Evolutionary conservation across 2,113 vertebrate species (phyloP).

Genomic region (Mixornis gularis): DNA sequence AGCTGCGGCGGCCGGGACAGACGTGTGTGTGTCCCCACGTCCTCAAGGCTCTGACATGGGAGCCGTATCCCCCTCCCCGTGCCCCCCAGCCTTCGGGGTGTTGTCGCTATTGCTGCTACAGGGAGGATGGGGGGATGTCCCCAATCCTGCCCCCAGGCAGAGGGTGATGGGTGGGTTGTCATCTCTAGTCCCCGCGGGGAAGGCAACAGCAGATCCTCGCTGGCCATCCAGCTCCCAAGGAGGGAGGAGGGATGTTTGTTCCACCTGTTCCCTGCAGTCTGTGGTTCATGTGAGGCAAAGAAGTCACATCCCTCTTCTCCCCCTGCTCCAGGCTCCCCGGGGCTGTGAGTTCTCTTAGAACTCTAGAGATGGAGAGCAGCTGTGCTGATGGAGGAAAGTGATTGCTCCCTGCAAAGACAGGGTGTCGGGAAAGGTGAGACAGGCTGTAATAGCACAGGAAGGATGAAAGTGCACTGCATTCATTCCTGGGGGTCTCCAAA

Average conservation of each 20-base stretch:
- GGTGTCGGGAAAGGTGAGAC: accelerated
- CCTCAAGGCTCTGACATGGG: neutral
- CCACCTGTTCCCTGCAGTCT: neutral
- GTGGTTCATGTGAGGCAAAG: no score
- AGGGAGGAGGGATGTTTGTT: accelerated
- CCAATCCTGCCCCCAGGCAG: neutral
- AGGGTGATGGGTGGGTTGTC: neutral
- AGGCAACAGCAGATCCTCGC: neutral
- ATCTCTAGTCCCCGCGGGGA: neutral
- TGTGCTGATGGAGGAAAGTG: neutral
- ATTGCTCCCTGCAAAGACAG: neutral
- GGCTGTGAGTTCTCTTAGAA: neutral
- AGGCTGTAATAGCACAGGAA: neutral
- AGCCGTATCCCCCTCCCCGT: accelerated
- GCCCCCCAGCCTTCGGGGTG: no score
- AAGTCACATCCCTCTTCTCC: neutral
- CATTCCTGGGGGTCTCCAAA: neutral
- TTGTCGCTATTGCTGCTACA: neutral
- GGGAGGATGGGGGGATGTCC: neutral
- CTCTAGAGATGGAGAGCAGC: neutral
- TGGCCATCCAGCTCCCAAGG: neutral
- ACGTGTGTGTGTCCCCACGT: accelerated
- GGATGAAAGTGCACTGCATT: neutral
- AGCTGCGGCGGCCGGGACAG: accelerated
- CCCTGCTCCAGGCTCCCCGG: neutral